Conservation (phyloP, 2,113 vertebrate genomes). For the Anarrhichthys ocellatus region DNA sequence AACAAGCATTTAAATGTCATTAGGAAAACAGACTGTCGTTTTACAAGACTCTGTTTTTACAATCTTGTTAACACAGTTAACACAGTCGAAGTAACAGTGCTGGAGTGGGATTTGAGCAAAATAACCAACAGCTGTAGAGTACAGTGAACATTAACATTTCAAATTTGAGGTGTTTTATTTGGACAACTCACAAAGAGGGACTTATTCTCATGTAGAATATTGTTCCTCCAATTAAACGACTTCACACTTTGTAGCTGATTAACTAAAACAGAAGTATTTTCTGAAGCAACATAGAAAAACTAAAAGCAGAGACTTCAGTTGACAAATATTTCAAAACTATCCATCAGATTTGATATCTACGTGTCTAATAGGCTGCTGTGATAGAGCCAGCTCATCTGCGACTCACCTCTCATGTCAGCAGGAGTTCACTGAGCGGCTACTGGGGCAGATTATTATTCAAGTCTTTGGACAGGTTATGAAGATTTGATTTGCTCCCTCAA, state of each 20-base stretch:
- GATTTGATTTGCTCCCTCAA: slow-evolving; percentile 55
- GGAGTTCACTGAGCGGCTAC: slow-evolving; percentile 72
- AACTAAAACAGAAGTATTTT: neutral
- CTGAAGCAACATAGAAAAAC: neutral
- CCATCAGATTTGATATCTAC: neutral
- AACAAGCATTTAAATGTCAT: slow-evolving; percentile 55
- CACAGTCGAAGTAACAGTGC: slow-evolving; percentile 7
- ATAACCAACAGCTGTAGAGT: neutral
- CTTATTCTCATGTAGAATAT: neutral
- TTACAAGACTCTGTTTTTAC: slow-evolving; percentile 61
- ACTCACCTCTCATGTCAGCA: slow-evolving; percentile 36
- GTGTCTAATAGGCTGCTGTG: neutral
- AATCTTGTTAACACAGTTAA: slow-evolving; percentile 49
- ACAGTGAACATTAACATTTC: neutral
- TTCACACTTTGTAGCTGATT: neutral
- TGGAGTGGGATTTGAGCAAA: neutral
- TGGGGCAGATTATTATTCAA: slow-evolving; percentile 67
- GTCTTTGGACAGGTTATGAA: slow-evolving; percentile 53
- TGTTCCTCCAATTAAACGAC: neutral
- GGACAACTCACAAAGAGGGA: neutral
- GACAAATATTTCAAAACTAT: slow-evolving; percentile 6
- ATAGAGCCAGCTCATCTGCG: slow-evolving; percentile 26
- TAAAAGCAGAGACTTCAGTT: neutral
- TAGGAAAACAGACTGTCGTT: slow-evolving; percentile 56
- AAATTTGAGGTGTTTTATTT: neutral